phyloP scores from a whole-genome alignment of 2,888 invertebrate species.

The Tyria jacobaeae region DNA sequence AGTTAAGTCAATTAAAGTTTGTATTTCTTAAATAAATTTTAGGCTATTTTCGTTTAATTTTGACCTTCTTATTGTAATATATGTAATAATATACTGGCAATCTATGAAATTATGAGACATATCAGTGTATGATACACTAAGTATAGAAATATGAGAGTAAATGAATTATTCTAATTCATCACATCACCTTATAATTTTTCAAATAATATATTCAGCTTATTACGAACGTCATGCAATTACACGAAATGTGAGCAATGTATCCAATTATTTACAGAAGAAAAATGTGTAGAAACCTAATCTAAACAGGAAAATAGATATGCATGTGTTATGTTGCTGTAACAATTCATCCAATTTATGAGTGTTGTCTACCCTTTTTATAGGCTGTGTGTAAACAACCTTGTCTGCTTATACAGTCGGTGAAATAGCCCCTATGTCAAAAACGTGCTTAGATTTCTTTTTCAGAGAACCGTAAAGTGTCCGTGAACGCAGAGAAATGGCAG shows the following conservation, averaged over 20 bases:
- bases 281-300: slow-evolving; percentile 7
- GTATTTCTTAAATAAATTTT: no score
- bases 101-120: no score
- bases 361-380: slow-evolving; percentile 36
- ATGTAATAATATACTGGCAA: no score
- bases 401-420: slow-evolving; percentile 43
- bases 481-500: slow-evolving; percentile 25
- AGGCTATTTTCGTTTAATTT: no score
- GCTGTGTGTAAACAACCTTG: slow-evolving; percentile 39
- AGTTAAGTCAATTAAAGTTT: no score
- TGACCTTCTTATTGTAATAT: no score
- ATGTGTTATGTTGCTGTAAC: slow-evolving; percentile 31
- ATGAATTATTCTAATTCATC: no score
- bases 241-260: not conserved
- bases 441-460: slow-evolving; percentile 29
- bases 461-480: slow-evolving; percentile 26
- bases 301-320: slow-evolving; percentile 7
- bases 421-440: slow-evolving; percentile 16
- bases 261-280: slow-evolving; percentile 7
- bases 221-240: not conserved
- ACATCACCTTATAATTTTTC: no score
- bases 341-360: slow-evolving; percentile 44
- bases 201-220: not conserved
- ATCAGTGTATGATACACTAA: no score
- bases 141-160: no score